These are phyloP conservation scores for Acanthococcus lagerstroemiae DNA, from an alignment of 2,888 invertebrate genomes.

Conservation along the genomic window DNA sequence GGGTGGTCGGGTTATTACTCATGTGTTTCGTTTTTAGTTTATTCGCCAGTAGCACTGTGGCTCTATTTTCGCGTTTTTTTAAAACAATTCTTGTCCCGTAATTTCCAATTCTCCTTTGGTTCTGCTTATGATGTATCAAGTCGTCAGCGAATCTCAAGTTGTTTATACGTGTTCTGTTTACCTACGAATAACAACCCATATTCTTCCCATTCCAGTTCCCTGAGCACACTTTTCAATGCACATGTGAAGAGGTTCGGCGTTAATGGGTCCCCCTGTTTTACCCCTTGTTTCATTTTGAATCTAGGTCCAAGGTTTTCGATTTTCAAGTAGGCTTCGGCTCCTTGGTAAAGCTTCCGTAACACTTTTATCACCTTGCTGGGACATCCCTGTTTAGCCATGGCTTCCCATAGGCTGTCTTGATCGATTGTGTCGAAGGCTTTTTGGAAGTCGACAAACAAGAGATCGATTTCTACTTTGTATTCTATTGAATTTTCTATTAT, in stretches of 20 bases:
- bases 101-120: not conserved
- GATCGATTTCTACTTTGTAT: not conserved
- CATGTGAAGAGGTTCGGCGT: not conserved
- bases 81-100: not conserved
- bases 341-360: not conserved
- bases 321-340: not conserved
- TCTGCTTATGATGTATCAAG: not conserved
- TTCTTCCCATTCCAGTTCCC: not conserved
- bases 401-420: not conserved
- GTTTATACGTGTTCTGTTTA: no score
- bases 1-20: no score
- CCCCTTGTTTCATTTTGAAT: not conserved
- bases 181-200: not conserved
- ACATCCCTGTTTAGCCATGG: not conserved
- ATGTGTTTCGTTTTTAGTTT: no score
- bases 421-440: not conserved
- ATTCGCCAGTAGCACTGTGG: no score
- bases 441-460: not conserved
- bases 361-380: not conserved
- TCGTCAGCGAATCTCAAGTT: not conserved
- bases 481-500: no score
- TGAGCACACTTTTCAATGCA: not conserved
- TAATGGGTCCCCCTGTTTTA: not conserved
- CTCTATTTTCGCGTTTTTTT: not conserved
- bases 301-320: no score